A percentile compares a stretch with the other conserved stretches of the same genome.
Conservation (phyloP, 2,888 invertebrate genomes). For the Lagria hirta region DNA sequence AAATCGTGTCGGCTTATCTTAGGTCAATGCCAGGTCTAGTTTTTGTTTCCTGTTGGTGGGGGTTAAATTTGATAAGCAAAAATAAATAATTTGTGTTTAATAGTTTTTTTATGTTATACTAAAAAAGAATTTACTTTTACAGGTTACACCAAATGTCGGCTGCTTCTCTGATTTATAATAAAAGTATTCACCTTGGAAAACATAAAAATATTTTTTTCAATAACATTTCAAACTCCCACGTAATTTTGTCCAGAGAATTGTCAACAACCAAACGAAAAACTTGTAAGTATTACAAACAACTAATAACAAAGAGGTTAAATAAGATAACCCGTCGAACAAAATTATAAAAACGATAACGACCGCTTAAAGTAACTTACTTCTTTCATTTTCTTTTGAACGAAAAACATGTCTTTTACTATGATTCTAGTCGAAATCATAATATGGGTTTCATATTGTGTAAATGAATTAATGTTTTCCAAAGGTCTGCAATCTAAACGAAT, state of each 20-base stretch:
- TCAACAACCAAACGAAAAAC: constrained; percentile 27
- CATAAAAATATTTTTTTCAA: too few species aligned
- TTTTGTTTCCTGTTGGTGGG: too few species aligned
- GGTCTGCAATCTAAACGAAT: constrained; percentile 20
- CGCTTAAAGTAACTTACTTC: constrained; percentile 14
- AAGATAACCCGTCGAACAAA: constrained; percentile 24
- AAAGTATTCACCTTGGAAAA: too few species aligned
- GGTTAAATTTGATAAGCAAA: too few species aligned
- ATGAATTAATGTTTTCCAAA: constrained; percentile 23
- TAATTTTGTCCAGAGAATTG: constrained; percentile 26
- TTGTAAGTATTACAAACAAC: constrained; percentile 30
- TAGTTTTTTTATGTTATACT: too few species aligned
- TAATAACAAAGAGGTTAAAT: constrained; percentile 25
- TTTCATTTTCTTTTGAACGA: neutral
- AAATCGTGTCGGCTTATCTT: too few species aligned
- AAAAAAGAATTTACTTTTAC: too few species aligned
- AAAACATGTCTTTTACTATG: constrained; percentile 10
- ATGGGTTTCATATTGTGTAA: constrained; percentile 16
- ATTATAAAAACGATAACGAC: constrained; percentile 16
- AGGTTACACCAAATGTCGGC: too few species aligned
- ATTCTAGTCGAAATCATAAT: constrained; percentile 17
- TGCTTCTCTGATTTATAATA: too few species aligned
- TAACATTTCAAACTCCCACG: too few species aligned
- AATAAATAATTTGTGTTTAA: too few species aligned
- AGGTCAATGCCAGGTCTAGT: too few species aligned